Evolutionary conservation across 2,888 invertebrate species (phyloP), one percentile per base, ranked within the genome.

Genomic region (Mellilla xanthometata): DNA sequence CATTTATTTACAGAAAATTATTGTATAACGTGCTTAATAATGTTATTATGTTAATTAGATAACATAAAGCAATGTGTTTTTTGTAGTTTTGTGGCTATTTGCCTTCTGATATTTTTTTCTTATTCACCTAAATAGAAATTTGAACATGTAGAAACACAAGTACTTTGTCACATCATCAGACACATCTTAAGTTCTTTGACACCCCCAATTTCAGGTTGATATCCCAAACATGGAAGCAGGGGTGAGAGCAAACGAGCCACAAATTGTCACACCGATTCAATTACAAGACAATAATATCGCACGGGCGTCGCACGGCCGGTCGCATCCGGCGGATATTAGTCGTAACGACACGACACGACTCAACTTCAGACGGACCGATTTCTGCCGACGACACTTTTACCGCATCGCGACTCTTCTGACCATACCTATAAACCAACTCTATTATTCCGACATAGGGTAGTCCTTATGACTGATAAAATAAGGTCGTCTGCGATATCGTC

Each of bases 261-360:
- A 82, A 80, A 85, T 81, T 77, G 77, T 72, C 85, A 83, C 81
- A 65, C 78, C 72, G 76, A 72, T 84, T 84, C 86, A 82, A 86
- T 88, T 85, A 87, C 74, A 76, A 63, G 76, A 77, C 78, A 79
- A 81, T 81, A 79, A 81, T 75, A 73, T 72, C 65, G 64, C 58
- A 58, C 58, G 67, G 71, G 70, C 71, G 76, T 75, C 68, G 63
- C 58, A 69, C 69, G 65, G 67, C 60, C 65, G 66, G 62, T 62
- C 76, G 74, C 83, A 80, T 89, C 88, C 88, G 86, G 62, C 87
- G 88, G 88, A 88, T 84, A 86, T 84, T 75, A 75, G 66, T 66
- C 79, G 72, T 69, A 72, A 68, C 79, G 76, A 74, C 71, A 62
- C 60, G 61, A 57, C 60, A 52, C 49, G 58, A 44, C 53, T 26